phyloP scores from a whole-genome alignment of 2,797 vertebrate genomes.

The Okamejei kenojei region DNA sequence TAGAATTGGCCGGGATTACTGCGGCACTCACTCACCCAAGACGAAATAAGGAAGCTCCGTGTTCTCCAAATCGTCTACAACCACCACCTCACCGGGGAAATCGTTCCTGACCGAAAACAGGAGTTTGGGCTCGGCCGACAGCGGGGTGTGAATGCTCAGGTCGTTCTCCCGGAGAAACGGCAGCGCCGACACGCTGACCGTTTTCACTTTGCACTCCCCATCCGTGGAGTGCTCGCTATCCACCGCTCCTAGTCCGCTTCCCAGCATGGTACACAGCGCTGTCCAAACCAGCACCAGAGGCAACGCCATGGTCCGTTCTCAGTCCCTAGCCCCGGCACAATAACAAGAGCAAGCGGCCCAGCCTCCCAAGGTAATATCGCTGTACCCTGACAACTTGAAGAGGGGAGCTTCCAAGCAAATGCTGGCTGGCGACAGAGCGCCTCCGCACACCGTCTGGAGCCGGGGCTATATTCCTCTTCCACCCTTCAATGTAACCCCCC shows the following conservation, averaged over 20 bases:
- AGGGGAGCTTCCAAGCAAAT: not conserved
- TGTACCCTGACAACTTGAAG: not conserved
- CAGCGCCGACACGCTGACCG: slow-evolving; percentile 94
- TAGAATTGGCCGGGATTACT: not conserved
- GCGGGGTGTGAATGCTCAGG: slow-evolving; percentile 95
- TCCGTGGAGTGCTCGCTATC: slow-evolving; percentile 64
- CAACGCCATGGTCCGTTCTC: slow-evolving; percentile 55
- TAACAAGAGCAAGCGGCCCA: not conserved
- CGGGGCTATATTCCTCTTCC: no score
- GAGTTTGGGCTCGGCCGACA: slow-evolving; percentile 96
- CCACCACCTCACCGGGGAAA: slow-evolving; percentile 89
- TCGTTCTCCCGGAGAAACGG: slow-evolving; percentile 94
- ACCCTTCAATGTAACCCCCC: not conserved
- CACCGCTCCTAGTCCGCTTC: slow-evolving; percentile 48
- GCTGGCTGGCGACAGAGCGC: not conserved
- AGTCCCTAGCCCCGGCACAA: slow-evolving; percentile 34
- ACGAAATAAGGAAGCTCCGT: slow-evolving; percentile 97
- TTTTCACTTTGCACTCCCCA: slow-evolving; percentile 91
- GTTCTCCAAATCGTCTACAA: slow-evolving; percentile 96
- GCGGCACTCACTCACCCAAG: slow-evolving; percentile 70
- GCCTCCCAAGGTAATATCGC: not conserved
- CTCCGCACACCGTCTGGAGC: not conserved
- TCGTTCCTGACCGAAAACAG: slow-evolving; percentile 97
- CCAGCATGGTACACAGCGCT: slow-evolving; percentile 39
- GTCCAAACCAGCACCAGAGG: slow-evolving; percentile 40